Percentiles rank a stretch among this genome's conserved stretches.
phyloP scores from a whole-genome alignment of 2,797 vertebrate genomes.

The Melanogrammus aeglefinus region DNA sequence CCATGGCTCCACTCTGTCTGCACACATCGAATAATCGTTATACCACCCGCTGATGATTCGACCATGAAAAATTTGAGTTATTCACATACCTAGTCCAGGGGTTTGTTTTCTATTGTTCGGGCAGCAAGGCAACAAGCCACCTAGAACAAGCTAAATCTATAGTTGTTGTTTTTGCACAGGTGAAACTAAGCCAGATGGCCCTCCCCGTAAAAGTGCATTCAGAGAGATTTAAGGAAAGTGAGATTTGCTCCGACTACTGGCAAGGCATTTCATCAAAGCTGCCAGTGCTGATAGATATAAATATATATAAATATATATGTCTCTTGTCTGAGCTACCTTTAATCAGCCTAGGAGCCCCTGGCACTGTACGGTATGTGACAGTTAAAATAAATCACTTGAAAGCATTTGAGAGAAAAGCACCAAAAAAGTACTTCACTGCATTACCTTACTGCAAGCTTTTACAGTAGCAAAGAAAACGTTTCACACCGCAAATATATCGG shows the following conservation, averaged over 20 bases:
- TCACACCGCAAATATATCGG: neutral
- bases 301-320: neutral
- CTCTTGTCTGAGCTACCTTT: neutral
- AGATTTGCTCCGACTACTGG: neutral
- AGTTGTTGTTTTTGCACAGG: neutral
- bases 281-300: neutral
- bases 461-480: neutral
- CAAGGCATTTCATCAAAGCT: conserved; percentile 23
- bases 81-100: no score
- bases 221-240: conserved; percentile 1
- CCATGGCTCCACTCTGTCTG: no score
- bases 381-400: neutral
- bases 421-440: neutral
- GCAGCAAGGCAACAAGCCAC: neutral
- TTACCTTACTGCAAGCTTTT: neutral
- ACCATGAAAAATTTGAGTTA: no score
- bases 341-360: neutral
- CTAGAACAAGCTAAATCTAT: neutral
- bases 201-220: neutral
- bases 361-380: neutral
- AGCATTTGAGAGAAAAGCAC: neutral
- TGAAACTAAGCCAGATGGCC: neutral
- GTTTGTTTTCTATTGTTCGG: neutral
- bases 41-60: no score
- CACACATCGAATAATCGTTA: no score